Evolutionary conservation across 92 coral and sea anemone genomes (phyloP), one percentile per base, ranked within the genome.

Genomic region (Epizoanthus fatuus): DNA sequence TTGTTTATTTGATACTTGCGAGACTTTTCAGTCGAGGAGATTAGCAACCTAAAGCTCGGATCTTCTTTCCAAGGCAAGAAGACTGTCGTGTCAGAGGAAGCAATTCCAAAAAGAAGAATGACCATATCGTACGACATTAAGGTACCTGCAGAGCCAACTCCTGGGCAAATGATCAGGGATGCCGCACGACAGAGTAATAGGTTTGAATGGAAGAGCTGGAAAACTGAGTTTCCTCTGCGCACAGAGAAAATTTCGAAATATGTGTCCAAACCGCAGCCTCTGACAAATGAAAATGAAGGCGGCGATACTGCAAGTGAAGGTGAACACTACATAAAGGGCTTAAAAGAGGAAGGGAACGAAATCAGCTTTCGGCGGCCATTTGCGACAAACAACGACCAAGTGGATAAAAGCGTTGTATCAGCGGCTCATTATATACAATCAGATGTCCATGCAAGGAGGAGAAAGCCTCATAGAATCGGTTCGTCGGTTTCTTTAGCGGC

Each of bases 21-120:
- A 69, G 88, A 58, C 44, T 25, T 81, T 66, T 81, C 76, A 52
- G 75, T 81, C 66, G 54, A 65, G 79, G 57, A 38, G 37, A 74
- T 73, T 37, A 73, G 11, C 69, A 76, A 67, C 54, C 78, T 83
- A 67, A 75, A 75, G 81, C 88, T 86, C 56, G 69, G 66, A 69
- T 79, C 68, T 74, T 76, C 74, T 90, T 78, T 74, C 75, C 63
- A 93, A 93, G 96, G 96, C 74, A 90, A 80, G 83, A 75, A 72
- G 83, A 82, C 86, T 42, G 86, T 55, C 25, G 51, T 52, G 75
- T 35, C 35, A 16, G 17, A 55, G 67, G 71, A 79, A 38, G 11
- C 76, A 10, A 54, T 3, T 13, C 71, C 88, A 62, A 83, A 65
- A 5, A 40, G 89, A 15, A 90, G 95, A 72, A 74, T 78, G 86